Base-by-base conservation (phyloP, 2,888 invertebrate genomes). In the Cepaea hortensis region DNA sequence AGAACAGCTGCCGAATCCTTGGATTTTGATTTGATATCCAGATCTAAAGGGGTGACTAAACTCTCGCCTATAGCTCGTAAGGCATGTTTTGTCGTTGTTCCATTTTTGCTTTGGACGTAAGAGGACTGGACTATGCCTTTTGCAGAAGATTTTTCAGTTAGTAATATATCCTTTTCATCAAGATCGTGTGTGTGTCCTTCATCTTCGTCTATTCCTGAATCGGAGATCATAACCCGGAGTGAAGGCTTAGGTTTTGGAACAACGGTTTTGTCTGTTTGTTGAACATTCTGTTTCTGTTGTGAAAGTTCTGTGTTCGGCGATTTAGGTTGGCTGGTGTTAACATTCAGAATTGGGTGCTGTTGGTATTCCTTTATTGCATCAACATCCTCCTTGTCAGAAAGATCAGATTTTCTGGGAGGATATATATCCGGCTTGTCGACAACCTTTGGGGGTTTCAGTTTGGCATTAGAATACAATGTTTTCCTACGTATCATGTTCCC, bases 401-500 rank as follows among this genome's bases (percentile, higher is more conserved):
- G 62, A 3, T 87, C 88, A 35, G 35, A 76, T 84, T 85, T 88
- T 72, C 92, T 87, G 0, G 92, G 93, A 46, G 93, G 93, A 86
- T 92, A 93, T 80, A 90, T 91, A 50, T 91, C 91, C 73, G 91
- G 90, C 48, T 91, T 90, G 65, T 91, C 91, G 62, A 90, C 90
- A 62, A 90, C 90, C 84, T 90, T 90, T 9, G 92, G 93, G 5
- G 90, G 90, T 81, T 90, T 90, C 65, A 90, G 88, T 85, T 90
- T 90, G 82, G 89, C 85, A 77, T 91, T 89, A n/a, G 91, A 90
- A 55, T 90, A 88, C 50, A 90, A 88, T 20, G 91, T 91, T 94
- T 95, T 93, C 87, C 95, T 93, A 15, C 95, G 94, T 70, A 95
- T 94, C 95, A 95, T 94, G 86, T 95, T 95, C 79, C 95, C 95